Base-by-base conservation (phyloP, 2,797 vertebrate genomes). In the Sebastiscus albofasciatus region DNA sequence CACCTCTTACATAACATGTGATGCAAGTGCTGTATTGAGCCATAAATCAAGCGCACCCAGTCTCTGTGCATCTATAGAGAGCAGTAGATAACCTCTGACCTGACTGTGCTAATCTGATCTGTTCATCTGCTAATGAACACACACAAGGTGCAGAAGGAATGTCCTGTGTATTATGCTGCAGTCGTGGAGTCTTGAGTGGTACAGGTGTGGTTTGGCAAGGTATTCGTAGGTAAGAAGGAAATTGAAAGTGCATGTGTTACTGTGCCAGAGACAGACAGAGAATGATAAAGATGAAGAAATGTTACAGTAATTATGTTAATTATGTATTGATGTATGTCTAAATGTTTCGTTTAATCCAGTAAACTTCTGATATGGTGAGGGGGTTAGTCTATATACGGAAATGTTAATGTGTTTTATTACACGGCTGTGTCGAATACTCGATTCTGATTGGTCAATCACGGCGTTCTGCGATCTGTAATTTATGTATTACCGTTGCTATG, bases 71-170 rank as follows among this genome's bases (percentile, higher is more conserved):
- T 14, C 52, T n/a, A 82, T 20, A 66, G 18, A 36, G 49, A 55
- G 46, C 16, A 59, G 71, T 9, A 31, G 77, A 84, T 85, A 79
- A 89, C 60, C n/a, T 39, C 29, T 73, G 67, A 80, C 82, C 87
- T 74, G 55, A 14, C 69, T 2, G 59, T 1, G 22, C 42, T 75
- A 80, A 87, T 79, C 82, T 75, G 72, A 80, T 74, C 68, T 52
- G 78, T 39, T 80, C 65, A 66, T 76, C 62, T 59, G 56, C 76
- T 85, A 24, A 83, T 68, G 62, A 71, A 71, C 62, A 65, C 22
- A 56, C 12, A 66, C 59, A 65, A 10, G 49, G 46, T n/a, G 55
- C 24, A n/a, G 24, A 8, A 80, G 26, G 77, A 77, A 77, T 39
- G 61, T 9, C 8, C 34, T 67, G 68, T 13, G 58, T 56, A 26